Conservation (phyloP, 1,140 invertebrate genomes). For the Leptinotarsa lineolata region DNA sequence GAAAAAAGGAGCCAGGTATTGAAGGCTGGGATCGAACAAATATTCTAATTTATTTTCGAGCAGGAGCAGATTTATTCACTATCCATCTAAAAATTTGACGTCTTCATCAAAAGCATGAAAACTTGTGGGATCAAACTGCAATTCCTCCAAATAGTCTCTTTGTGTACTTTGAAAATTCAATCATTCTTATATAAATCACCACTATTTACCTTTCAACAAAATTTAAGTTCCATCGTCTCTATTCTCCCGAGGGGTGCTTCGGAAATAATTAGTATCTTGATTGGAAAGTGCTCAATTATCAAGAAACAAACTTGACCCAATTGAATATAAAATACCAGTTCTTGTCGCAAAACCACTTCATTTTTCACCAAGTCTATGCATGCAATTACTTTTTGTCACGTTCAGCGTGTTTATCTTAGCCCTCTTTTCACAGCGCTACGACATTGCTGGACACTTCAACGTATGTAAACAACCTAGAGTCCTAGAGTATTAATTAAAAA, state of each 20-base stretch:
- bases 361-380: slow-evolving; percentile 23
- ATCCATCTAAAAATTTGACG: too few relatives aligned
- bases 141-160: too few relatives aligned
- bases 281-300: slow-evolving; percentile 2
- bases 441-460: slow-evolving; percentile 20
- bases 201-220: too few relatives aligned
- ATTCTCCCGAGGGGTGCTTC: not conserved
- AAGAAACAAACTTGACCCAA: slow-evolving; percentile 1
- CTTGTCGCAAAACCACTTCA: not conserved
- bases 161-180: too few relatives aligned
- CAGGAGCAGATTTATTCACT: too few relatives aligned
- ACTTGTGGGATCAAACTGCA: too few relatives aligned
- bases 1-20: too few relatives aligned
- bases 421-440: slow-evolving; percentile 5
- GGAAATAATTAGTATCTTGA: not conserved
- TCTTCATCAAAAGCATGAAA: too few relatives aligned
- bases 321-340: not conserved
- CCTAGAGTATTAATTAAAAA: slow-evolving; percentile 25
- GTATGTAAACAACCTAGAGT: slow-evolving; percentile 26
- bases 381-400: slow-evolving; percentile 36
- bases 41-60: too few relatives aligned
- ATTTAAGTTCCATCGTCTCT: too few relatives aligned
- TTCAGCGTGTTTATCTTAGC: slow-evolving; percentile 28
- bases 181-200: too few relatives aligned
- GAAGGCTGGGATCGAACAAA: too few relatives aligned